A percentile compares a stretch with the other conserved stretches of the same genome.
phyloP scores from a whole-genome alignment of 1,140 invertebrate genomes.

The Laupala kohalensis region DNA sequence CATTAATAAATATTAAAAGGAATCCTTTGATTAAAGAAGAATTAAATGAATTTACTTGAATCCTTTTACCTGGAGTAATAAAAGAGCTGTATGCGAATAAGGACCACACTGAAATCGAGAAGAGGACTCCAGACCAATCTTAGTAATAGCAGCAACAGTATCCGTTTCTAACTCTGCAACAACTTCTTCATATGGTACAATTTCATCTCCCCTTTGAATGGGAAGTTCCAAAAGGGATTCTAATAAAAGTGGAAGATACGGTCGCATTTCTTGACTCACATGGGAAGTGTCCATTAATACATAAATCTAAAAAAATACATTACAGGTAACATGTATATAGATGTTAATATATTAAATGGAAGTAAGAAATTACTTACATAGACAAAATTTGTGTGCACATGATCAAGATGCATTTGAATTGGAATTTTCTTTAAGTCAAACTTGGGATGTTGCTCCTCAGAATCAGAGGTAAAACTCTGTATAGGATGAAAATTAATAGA shows the following conservation, averaged over 20 bases:
- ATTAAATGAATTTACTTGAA: neutral
- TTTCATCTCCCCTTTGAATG: slow-evolving; percentile 37
- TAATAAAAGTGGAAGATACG: slow-evolving; percentile 57
- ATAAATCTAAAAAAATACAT: slow-evolving; percentile 37
- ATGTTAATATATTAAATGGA: neutral
- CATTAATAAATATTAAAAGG: too few relatives aligned
- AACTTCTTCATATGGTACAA: slow-evolving; percentile 55
- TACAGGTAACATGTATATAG: neutral
- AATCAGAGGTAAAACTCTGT: slow-evolving; percentile 38
- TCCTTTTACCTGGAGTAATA: slow-evolving; percentile 25
- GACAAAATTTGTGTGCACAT: slow-evolving; percentile 70
- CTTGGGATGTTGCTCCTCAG: slow-evolving; percentile 34
- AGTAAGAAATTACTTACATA: slow-evolving; percentile 47
- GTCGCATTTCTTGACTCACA: slow-evolving; percentile 41
- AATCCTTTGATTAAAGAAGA: neutral
- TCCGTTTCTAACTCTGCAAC: slow-evolving; percentile 62
- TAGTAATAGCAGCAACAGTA: slow-evolving; percentile 41
- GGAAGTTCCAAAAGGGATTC: slow-evolving; percentile 56
- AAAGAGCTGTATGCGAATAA: slow-evolving; percentile 41
- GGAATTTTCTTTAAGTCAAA: slow-evolving; percentile 53
- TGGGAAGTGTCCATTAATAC: slow-evolving; percentile 55
- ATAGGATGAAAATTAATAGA: slow-evolving; percentile 57
- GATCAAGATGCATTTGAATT: slow-evolving; percentile 58
- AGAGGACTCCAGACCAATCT: slow-evolving; percentile 43
- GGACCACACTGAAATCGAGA: slow-evolving; percentile 44